phyloP scores from a whole-genome alignment of 2,797 vertebrate genomes.

The Spinibarbus caldwelli region DNA sequence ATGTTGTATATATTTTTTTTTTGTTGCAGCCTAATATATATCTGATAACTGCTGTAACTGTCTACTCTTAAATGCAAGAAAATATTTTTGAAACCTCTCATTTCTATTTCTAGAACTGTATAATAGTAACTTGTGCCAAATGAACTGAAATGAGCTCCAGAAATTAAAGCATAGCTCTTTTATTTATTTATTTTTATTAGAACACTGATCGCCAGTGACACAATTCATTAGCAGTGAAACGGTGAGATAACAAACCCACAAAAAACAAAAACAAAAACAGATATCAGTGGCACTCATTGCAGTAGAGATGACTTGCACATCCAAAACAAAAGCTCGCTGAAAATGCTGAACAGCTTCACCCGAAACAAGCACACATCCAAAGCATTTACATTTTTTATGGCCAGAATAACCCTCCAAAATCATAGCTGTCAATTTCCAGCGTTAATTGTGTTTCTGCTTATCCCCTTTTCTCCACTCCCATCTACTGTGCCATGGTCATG shows the following conservation, averaged over 20 bases:
- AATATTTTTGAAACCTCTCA: no score
- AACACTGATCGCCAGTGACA: background rate
- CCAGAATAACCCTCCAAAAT: conserved; percentile 41
- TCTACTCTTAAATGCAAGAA: background rate
- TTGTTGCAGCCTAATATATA: background rate
- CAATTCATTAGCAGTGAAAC: background rate
- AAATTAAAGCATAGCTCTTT: background rate
- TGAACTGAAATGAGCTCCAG: background rate
- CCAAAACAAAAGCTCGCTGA: conserved; percentile 15
- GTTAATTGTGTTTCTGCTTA: conserved; percentile 43
- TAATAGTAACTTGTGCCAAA: background rate
- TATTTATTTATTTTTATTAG: background rate
- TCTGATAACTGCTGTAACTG: background rate
- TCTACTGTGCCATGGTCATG: conserved; percentile 51
- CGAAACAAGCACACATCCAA: conserved; percentile 16
- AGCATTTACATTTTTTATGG: conserved; percentile 36
- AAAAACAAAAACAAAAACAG: background rate
- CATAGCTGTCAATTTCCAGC: conserved; percentile 9
- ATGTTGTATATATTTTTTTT: background rate
- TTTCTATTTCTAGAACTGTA: no score
- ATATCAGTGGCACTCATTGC: conserved; percentile 25
- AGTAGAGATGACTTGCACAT: conserved; percentile 10
- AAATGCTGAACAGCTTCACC: conserved; percentile 6
- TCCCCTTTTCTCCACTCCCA: conserved; percentile 42
- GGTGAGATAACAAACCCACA: background rate